A percentile compares a stretch with the other conserved stretches of the same genome.
phyloP scores from a whole-genome alignment of 2,113 vertebrate species.

The Haliaeetus leucogaster region DNA sequence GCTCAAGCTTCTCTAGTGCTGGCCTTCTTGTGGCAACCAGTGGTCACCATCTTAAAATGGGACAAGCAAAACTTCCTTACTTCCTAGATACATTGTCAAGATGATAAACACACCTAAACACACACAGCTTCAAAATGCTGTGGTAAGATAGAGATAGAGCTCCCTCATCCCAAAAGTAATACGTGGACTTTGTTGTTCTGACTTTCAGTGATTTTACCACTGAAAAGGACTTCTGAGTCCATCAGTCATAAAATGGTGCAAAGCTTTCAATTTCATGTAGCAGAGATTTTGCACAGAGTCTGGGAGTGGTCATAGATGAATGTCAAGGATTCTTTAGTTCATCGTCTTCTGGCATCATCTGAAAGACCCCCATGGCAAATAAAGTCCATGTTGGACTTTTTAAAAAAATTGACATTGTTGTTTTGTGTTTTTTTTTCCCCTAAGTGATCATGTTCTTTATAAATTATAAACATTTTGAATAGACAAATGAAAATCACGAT shows the following conservation, averaged over 20 bases:
- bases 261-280: not conserved
- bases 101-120: not conserved
- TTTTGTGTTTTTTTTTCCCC: not conserved
- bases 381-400: not conserved
- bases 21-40: not conserved
- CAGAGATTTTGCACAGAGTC: not conserved
- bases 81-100: not conserved
- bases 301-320: not conserved
- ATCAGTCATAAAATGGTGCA: not conserved
- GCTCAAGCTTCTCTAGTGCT: not conserved
- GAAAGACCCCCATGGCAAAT: not conserved
- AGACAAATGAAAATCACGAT: not conserved
- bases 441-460: not conserved
- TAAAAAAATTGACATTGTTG: rapidly evolving
- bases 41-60: not conserved
- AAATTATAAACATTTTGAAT: not conserved
- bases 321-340: not conserved
- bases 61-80: not conserved
- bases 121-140: not conserved
- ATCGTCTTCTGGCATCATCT: not conserved
- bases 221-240: not conserved
- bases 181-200: not conserved
- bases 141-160: not conserved
- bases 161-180: not conserved
- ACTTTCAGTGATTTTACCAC: not conserved